Evolutionary conservation across 1,140 invertebrate species (phyloP), one percentile per base, ranked within the genome.

Genomic region (Zaprionus vittiger): DNA sequence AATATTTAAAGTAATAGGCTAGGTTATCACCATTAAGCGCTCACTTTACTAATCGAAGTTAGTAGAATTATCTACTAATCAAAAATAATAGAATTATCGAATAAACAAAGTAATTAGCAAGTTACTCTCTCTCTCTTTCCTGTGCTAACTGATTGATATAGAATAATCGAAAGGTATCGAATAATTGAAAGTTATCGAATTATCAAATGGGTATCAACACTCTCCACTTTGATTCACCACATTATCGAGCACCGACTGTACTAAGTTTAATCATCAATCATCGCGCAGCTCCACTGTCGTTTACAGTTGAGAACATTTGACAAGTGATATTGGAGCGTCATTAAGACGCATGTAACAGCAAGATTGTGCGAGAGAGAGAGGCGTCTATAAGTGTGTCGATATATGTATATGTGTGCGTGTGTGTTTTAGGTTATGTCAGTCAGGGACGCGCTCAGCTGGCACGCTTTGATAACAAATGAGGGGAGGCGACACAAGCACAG

Each of bases 321-420:
- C 79, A 82, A 86, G 83, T 83, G 83, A 86, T 86, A 86, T 86
- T 79, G 79, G 86, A 86, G 80, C 83, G 70, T 74, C 80, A 87
- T 78, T 77, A 89, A 83, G 80, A 83, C 81, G 77, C 65, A 80
- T 86, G 83, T 81, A 61, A 78, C 34, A 34, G 31, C n/a, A 24
- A 26, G 28, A 52, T n/a, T 22, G 15, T 54, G 26, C 24, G 28
- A 44, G 4, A 22, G 31, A 22, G 28, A 52, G 20, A 22, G 4
- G 22, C 20, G 31, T 56, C 28, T 31, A 31, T 31, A 31, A 31
- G 60, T 55, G 68, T 31, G 17, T 28, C 0, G 6, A 28, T 28
- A 15, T 22, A 22, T 22, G 1, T 20, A 20, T 26, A 26, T 41
- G 22, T 49, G 31, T 73, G 68, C 26, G 69, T 41, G 38, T 49